Evolutionary conservation across 30 jellyfish, hydroid and myxozoan species (phyloP).

Genomic region (Cassiopea xamachana): DNA sequence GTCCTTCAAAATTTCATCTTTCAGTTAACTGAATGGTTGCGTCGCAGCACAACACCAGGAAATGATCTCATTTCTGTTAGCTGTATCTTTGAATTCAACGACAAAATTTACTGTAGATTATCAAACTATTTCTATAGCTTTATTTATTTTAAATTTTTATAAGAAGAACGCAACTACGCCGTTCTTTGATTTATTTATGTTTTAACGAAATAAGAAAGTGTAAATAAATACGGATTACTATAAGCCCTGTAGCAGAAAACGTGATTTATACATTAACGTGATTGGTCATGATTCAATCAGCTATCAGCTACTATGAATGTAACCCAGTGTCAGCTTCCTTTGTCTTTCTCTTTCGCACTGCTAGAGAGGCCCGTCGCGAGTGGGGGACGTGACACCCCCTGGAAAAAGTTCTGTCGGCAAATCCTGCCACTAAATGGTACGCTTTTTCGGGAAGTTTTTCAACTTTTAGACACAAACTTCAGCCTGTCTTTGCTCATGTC

Average conservation of each 20-base stretch:
- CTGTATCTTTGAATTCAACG: slow-evolving; percentile 1
- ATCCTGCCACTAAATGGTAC: too few relatives aligned
- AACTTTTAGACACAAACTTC: too few relatives aligned
- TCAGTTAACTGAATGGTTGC: too few relatives aligned
- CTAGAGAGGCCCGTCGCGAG: too few relatives aligned
- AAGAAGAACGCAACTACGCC: slow-evolving; percentile 21
- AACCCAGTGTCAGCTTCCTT: too few relatives aligned
- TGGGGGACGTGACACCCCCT: too few relatives aligned
- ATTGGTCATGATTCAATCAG: slow-evolving; percentile 43
- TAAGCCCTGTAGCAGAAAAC: slow-evolving; percentile 43
- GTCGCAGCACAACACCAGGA: neutral
- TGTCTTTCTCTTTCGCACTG: too few relatives aligned
- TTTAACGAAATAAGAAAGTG: slow-evolving; percentile 20
- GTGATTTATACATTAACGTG: slow-evolving; percentile 13
- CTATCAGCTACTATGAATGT: neutral
- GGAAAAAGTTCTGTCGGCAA: too few relatives aligned
- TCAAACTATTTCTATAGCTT: slow-evolving; percentile 37
- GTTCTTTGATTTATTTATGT: slow-evolving; percentile 39
- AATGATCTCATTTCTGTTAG: neutral
- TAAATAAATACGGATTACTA: slow-evolving; percentile 16
- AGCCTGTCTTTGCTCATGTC: too few relatives aligned
- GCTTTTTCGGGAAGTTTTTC: too few relatives aligned
- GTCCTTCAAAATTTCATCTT: too few relatives aligned
- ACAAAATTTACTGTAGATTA: slow-evolving; percentile 44
- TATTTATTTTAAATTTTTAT: slow-evolving; percentile 56